These are phyloP conservation scores for Tubulanus polymorphus DNA, from an alignment of 2,888 invertebrate genomes.

Conservation along the genomic window DNA sequence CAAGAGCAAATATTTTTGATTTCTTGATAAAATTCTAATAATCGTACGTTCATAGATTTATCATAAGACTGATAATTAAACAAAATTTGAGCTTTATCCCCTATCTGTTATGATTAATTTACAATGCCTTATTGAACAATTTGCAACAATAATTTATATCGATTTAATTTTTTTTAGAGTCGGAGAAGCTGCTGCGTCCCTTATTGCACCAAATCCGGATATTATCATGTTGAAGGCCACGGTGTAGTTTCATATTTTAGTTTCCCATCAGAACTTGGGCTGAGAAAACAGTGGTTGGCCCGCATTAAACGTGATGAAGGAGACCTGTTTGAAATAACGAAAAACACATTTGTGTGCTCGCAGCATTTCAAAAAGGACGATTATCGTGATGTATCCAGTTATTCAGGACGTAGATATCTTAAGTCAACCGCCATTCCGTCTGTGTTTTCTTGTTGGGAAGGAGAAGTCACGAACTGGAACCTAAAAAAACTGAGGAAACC, in stretches of 20 bases:
- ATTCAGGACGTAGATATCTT: not conserved
- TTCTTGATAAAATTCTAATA: too few relatives aligned
- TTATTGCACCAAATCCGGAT: not conserved
- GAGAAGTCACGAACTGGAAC: too few relatives aligned
- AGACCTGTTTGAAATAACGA: not conserved
- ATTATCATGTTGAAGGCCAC: not conserved
- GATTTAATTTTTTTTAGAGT: not conserved
- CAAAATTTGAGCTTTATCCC: too few relatives aligned
- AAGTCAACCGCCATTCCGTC: not conserved
- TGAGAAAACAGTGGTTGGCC: not conserved
- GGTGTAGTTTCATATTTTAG: not conserved
- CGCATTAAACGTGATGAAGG: not conserved
- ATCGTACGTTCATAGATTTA: too few relatives aligned
- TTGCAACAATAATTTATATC: too few relatives aligned
- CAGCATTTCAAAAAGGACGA: not conserved
- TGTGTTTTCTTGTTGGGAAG: not conserved
- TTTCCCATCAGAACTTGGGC: not conserved
- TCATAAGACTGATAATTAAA: too few relatives aligned
- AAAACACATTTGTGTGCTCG: not conserved
- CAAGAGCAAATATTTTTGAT: too few relatives aligned
- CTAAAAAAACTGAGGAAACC: not conserved
- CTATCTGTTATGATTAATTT: too few relatives aligned
- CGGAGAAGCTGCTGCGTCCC: not conserved
- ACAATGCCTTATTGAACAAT: too few relatives aligned
- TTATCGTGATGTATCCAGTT: not conserved